Conservation (phyloP, 1,140 invertebrate genomes). For the Oncopeltus fasciatus region DNA sequence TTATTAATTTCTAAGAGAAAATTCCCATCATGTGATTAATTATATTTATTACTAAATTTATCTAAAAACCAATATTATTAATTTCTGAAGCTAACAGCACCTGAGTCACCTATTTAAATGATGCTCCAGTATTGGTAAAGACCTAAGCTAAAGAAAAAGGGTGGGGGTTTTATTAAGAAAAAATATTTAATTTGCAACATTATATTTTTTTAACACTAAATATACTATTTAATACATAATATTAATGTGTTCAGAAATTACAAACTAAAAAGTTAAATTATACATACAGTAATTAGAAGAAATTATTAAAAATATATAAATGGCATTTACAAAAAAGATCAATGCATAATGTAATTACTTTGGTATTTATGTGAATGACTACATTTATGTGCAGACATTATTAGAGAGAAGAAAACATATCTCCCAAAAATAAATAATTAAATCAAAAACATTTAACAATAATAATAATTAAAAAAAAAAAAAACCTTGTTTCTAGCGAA, state of each 20-base stretch:
- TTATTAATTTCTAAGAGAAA: no score
- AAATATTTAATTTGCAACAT: not conserved
- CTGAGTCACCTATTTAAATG: no score
- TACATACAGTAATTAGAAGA: not conserved
- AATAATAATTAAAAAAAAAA: not conserved
- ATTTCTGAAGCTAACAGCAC: no score
- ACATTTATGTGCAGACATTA: not conserved
- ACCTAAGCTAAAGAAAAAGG: no score
- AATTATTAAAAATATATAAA: not conserved
- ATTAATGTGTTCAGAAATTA: not conserved
- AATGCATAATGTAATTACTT: not conserved
- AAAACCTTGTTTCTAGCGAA: not conserved
- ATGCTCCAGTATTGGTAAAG: no score
- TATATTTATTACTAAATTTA: no score
- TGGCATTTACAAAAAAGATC: not conserved
- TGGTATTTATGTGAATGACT: not conserved
- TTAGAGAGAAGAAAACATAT: not conserved
- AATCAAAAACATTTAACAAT: not conserved
- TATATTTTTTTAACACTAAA: not conserved
- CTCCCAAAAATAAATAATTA: not conserved
- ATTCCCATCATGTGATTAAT: no score
- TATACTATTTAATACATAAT: slow-evolving; percentile 1
- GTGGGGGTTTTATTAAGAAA: not conserved
- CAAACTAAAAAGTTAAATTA: not conserved
- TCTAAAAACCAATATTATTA: no score